These are phyloP conservation scores for Orchesella cincta DNA, from an alignment of 1,140 invertebrate species.

Conservation along the genomic window DNA sequence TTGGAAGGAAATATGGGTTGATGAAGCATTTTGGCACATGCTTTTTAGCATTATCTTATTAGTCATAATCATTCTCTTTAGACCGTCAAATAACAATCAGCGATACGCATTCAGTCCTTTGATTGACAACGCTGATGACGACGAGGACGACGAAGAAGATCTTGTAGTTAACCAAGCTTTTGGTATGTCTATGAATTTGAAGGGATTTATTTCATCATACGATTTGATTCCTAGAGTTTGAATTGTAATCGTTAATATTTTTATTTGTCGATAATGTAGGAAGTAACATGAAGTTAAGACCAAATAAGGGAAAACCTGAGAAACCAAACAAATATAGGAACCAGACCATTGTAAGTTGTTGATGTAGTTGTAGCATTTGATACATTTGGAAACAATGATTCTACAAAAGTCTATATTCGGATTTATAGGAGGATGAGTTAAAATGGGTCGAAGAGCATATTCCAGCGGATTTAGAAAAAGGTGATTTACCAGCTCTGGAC, in stretches of 20 bases:
- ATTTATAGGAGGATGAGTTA: conserved; percentile 73
- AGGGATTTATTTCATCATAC: too few species aligned
- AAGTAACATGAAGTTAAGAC: conserved; percentile 44
- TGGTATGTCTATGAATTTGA: conserved; percentile 58
- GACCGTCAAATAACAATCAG: conserved; percentile 92
- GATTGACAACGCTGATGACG: conserved; percentile 75
- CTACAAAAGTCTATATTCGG: not conserved
- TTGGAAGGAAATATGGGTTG: conserved; percentile 89
- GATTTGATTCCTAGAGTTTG: not conserved
- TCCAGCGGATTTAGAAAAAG: conserved; percentile 71
- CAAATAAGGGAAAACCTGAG: conserved; percentile 38
- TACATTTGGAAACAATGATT: not conserved
- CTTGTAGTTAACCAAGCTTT: conserved; percentile 81
- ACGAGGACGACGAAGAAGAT: conserved; percentile 77
- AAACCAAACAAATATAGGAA: conserved; percentile 33
- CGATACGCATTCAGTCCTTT: conserved; percentile 84
- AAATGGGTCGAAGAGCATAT: conserved; percentile 92
- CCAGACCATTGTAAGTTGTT: conserved; percentile 36
- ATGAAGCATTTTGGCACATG: conserved; percentile 92
- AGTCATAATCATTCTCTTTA: conserved; percentile 91
- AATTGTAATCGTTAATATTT: not conserved
- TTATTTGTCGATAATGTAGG: conserved; percentile 25
- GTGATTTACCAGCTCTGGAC: conserved; percentile 76
- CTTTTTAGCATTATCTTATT: conserved; percentile 82
- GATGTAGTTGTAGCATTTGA: too few species aligned